phyloP scores from a whole-genome alignment of 2,888 invertebrate species.

The Dusona sp. region DNA sequence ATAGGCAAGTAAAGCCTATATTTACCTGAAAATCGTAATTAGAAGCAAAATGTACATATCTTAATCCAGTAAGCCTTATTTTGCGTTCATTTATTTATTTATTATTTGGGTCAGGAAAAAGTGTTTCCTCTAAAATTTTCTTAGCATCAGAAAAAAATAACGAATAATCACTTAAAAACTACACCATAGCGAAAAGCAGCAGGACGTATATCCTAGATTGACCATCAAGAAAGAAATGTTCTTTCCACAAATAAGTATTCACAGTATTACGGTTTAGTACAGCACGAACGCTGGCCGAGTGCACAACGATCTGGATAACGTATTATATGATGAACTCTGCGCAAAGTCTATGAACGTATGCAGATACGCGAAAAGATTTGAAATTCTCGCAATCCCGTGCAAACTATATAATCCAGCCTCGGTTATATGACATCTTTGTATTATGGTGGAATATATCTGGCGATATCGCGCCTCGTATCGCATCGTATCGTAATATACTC shows the following conservation, averaged over 20 bases:
- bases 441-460: slow-evolving; percentile 35
- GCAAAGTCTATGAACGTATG: slow-evolving; percentile 16
- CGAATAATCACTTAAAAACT: neutral
- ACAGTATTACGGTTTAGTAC: neutral
- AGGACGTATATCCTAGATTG: neutral
- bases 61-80: neutral
- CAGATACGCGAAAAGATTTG: slow-evolving; percentile 27
- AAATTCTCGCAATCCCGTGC: slow-evolving; percentile 26
- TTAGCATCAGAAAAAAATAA: neutral
- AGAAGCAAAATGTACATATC: neutral
- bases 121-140: neutral
- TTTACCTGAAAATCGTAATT: neutral
- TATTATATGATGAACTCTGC: slow-evolving; percentile 24
- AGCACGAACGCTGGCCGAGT: neutral
- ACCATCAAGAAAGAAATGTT: neutral
- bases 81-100: neutral
- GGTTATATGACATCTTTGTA: slow-evolving; percentile 45
- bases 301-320: slow-evolving; percentile 6
- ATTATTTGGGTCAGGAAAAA: too few relatives aligned
- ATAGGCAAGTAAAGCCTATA: neutral
- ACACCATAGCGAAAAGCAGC: neutral
- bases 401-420: slow-evolving; percentile 4
- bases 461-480: slow-evolving; percentile 45
- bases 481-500: slow-evolving; percentile 59
- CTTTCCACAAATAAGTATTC: neutral